These are phyloP conservation scores for Neodontobutis hainanensis DNA, from an alignment of 2,113 vertebrate species.

Conservation along the genomic window DNA sequence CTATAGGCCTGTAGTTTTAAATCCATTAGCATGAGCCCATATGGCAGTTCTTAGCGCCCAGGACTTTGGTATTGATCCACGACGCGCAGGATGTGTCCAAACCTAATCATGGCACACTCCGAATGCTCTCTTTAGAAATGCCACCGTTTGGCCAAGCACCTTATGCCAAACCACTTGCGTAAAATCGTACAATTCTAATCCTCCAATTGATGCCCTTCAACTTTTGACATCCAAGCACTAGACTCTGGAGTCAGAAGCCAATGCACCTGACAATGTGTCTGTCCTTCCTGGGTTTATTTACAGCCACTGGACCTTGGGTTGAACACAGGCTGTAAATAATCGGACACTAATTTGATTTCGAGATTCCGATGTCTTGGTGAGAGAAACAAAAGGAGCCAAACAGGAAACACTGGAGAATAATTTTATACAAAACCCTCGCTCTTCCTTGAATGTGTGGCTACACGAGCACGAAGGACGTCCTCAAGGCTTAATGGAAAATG, in stretches of 20 bases:
- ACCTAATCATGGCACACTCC: constrained; percentile 4
- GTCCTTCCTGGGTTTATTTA: constrained; percentile 1
- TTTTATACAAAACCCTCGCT: background rate
- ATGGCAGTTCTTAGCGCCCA: constrained; percentile 1
- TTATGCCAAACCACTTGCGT: background rate
- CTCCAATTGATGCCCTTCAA: constrained; percentile 61
- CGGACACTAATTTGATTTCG: constrained; percentile 56
- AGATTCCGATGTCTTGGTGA: constrained; percentile 47
- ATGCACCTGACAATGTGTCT: background rate
- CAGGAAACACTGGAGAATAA: background rate
- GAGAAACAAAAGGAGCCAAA: constrained; percentile 46
- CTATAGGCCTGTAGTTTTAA: background rate
- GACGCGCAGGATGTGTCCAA: background rate
- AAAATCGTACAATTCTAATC: background rate
- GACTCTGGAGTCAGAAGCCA: constrained; percentile 12
- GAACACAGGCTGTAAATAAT: constrained; percentile 28
- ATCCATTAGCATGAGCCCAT: constrained; percentile 18
- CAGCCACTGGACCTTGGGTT: constrained; percentile 7
- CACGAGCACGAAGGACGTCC: constrained; percentile 38
- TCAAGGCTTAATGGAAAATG: constrained; percentile 46
- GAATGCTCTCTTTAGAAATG: background rate
- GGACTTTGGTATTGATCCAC: constrained; percentile 8
- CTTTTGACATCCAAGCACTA: constrained; percentile 62
- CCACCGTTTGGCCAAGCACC: background rate
- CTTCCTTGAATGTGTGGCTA: background rate